Base-by-base conservation (phyloP, 2,797 vertebrate species). In the Micropoecilia bifurca region DNA sequence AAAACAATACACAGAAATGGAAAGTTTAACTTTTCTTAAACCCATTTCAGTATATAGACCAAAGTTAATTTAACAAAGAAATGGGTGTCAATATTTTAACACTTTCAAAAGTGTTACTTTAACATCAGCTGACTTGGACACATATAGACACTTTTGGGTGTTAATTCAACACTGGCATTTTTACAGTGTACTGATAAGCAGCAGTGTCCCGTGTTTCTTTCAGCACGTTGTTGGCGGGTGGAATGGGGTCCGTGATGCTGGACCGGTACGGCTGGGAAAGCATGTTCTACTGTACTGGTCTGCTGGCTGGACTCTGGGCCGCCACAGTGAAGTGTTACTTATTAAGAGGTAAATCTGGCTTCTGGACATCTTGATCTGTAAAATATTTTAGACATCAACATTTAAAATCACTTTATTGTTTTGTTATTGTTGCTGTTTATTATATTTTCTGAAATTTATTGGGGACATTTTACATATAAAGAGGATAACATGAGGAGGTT, bases 231-330 rank as follows among this genome's bases (percentile, higher is more conserved):
- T 73, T 98, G 85, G 96, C 96, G 0, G 98, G 98, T 0, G 97
- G 93, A 0, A 92, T 95, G 47, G 97, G 97, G 0, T 98, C 97
- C 4, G 79, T 98, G 73, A 93, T 98, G 79, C 89, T 98, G 76
- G 97, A 99, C 2, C 75, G 80, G 88, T 97, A 94, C 0, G 95
- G 97, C 84, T 99, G 98, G 98, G 96, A 97, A 57, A 96, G 95
- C 0, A 95, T 98, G 78, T 99, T 99, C 92, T 97, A 97, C 75
- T 88, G 94, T 80, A 96, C 94, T 0, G 97, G 97, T 0, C 77
- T 97, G 59, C 92, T 98, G 63, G 94, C 97, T 0, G 84, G 95
- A 80, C 92, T 97, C 10, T 99, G 98, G 97, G 96, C 93, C 2
- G 94, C 96, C 66, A 90, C 94, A 9, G 94, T 97, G 87, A 96